Evolutionary conservation across 2,113 vertebrate genomes (phyloP).

Genomic region (Micromys minutus): DNA sequence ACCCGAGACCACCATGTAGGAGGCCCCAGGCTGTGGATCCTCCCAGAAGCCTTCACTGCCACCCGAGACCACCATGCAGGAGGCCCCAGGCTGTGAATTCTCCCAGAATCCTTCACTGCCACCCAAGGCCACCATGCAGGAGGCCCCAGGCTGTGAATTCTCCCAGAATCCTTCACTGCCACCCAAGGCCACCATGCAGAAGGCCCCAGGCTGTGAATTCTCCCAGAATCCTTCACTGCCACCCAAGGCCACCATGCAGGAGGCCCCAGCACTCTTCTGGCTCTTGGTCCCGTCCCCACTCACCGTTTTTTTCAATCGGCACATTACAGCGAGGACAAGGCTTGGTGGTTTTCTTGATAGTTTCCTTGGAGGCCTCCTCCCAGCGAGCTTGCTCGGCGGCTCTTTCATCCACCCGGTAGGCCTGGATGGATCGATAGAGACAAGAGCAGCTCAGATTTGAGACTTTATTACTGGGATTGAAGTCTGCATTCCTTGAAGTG

Average conservation of each 20-base stretch:
- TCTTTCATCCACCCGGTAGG: slow-evolving; percentile 86
- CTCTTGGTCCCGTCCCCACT: background rate
- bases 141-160: background rate
- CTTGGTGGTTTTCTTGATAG: slow-evolving; percentile 91
- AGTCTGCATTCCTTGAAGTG: background rate
- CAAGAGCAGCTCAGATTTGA: background rate
- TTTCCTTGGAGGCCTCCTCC: slow-evolving; percentile 90
- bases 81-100: background rate
- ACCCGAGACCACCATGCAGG: accelerated
- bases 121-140: accelerated
- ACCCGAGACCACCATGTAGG: accelerated
- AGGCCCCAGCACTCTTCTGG: background rate
- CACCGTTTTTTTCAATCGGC: slow-evolving; percentile 93
- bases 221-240: too few species aligned
- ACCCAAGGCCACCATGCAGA: accelerated
- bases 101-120: background rate
- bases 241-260: accelerated
- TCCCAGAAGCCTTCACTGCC: background rate
- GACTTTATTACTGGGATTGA: accelerated
- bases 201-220: too few species aligned
- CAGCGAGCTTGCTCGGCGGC: slow-evolving; percentile 90
- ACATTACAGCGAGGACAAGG: slow-evolving; percentile 92
- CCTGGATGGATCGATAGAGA: slow-evolving; percentile 84
- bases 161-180: background rate
- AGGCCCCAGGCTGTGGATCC: background rate